Percentiles rank a stretch among this genome's conserved stretches.
Evolutionary conservation across 2,888 invertebrate genomes (phyloP).

Genomic region (Cephus runcator): DNA sequence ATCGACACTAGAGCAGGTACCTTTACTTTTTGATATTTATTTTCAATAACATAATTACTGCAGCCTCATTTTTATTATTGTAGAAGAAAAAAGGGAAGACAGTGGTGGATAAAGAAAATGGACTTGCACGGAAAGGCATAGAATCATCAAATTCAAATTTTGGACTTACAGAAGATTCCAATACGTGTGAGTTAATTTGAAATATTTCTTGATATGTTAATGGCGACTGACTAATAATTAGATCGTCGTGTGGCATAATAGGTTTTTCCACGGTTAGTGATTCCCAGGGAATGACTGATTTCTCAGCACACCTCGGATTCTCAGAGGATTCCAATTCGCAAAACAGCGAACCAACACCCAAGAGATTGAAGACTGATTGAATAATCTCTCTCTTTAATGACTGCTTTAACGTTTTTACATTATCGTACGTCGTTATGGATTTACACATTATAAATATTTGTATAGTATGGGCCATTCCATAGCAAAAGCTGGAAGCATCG

Average conservation of each 20-base stretch:
- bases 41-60: background rate
- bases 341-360: slow-evolving; percentile 83
- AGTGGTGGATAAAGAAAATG: slow-evolving; percentile 84
- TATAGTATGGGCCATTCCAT: background rate
- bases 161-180: slow-evolving; percentile 89
- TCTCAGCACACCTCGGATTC: slow-evolving; percentile 86
- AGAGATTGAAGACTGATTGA: slow-evolving; percentile 83
- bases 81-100: slow-evolving; percentile 77
- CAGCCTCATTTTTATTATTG: slow-evolving; percentile 23
- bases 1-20: slow-evolving; percentile 77
- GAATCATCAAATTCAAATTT: slow-evolving; percentile 87
- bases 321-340: slow-evolving; percentile 93
- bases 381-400: slow-evolving; percentile 5
- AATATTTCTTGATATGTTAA: background rate
- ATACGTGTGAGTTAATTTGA: slow-evolving; percentile 78
- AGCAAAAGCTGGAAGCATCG: background rate
- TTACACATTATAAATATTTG: background rate
- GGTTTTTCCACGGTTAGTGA: slow-evolving; percentile 93
- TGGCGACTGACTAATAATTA: background rate
- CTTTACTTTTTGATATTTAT: slow-evolving; percentile 10
- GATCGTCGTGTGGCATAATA: slow-evolving; percentile 58
- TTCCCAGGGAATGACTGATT: slow-evolving; percentile 88
- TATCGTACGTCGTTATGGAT: background rate
- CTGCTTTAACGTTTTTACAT: background rate
- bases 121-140: slow-evolving; percentile 73